These are phyloP conservation scores for Reticulitermes speratus DNA, from an alignment of 1,140 invertebrate genomes.

Conservation along the genomic window DNA sequence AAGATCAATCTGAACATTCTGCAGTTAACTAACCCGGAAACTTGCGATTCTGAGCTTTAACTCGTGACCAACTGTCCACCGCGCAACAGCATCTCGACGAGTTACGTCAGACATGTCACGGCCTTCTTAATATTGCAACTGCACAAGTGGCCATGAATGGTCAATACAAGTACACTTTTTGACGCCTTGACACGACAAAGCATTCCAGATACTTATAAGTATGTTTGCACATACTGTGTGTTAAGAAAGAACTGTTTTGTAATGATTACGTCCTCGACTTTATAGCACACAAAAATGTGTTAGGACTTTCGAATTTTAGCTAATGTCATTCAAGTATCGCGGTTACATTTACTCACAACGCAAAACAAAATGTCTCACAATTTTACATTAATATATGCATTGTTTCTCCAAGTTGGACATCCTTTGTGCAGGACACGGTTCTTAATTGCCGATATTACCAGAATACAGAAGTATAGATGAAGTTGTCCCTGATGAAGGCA, in stretches of 20 bases:
- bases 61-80: too few species aligned
- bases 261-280: neutral
- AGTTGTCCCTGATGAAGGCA: too few species aligned
- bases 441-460: too few species aligned
- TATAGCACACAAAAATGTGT: neutral
- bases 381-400: too few species aligned
- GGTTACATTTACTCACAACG: too few species aligned
- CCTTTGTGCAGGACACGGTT: too few species aligned
- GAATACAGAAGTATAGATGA: too few species aligned
- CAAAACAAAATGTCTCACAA: too few species aligned
- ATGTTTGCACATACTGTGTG: neutral
- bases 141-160: neutral
- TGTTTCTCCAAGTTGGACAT: too few species aligned
- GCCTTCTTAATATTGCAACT: neutral
- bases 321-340: neutral
- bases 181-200: slow-evolving; percentile 1
- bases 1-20: too few species aligned
- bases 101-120: neutral
- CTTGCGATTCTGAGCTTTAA: too few species aligned
- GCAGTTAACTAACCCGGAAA: too few species aligned
- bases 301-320: neutral
- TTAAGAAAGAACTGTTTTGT: neutral
- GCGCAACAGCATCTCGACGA: neutral
- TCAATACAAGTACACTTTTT: neutral
- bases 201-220: neutral